Evolutionary conservation across 2,888 invertebrate genomes (phyloP).

Genomic region (Synergus gifuensis): DNA sequence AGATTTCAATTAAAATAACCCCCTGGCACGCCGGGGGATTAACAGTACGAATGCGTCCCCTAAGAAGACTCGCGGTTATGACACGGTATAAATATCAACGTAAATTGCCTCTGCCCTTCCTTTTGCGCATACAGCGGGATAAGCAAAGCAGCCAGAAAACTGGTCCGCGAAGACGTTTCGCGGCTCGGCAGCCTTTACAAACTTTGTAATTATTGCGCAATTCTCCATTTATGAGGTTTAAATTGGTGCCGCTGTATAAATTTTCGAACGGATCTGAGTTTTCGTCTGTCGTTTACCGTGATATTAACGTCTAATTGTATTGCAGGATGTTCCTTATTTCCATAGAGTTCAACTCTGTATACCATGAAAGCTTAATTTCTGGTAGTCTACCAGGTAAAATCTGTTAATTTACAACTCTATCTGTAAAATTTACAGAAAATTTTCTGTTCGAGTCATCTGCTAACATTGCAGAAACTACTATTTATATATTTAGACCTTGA

Average conservation of each 20-base stretch:
- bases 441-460: too few species aligned
- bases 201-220: conserved; percentile 57
- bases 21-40: conserved; percentile 69
- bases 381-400: too few species aligned
- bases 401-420: too few species aligned
- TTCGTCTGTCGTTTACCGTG: not conserved
- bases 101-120: conserved; percentile 70
- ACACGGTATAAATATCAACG: conserved; percentile 78
- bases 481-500: too few species aligned
- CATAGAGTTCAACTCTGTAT: not conserved
- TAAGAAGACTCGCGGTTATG: conserved; percentile 75
- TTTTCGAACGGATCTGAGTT: conserved; percentile 1
- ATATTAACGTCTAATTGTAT: conserved; percentile 25
- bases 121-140: conserved; percentile 54
- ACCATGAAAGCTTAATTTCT: not conserved
- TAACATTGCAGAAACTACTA: too few species aligned
- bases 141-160: conserved; percentile 52
- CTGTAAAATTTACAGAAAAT: too few species aligned
- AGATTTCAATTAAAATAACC: conserved; percentile 76
- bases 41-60: conserved; percentile 75
- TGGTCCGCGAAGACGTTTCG: conserved; percentile 54
- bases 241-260: conserved; percentile 52
- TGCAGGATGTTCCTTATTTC: not conserved
- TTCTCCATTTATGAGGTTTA: conserved; percentile 58
- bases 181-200: conserved; percentile 56